Evolutionary conservation across 2,113 vertebrate genomes (phyloP).

Genomic region (Dendrocopos noguchii): DNA sequence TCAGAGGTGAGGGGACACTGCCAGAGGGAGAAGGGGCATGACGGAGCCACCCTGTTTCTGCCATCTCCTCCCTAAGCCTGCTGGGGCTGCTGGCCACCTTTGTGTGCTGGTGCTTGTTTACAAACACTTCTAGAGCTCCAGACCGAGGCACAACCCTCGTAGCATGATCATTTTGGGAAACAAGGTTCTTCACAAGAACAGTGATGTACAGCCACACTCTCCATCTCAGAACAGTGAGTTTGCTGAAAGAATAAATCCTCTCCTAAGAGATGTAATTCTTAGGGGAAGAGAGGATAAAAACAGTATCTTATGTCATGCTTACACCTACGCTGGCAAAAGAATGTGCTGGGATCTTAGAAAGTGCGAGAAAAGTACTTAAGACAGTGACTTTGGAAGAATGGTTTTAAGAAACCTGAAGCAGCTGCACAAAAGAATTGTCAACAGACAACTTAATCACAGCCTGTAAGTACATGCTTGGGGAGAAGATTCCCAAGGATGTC

Average conservation of each 20-base stretch:
- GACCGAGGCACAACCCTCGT: neutral
- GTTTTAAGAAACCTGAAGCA: neutral
- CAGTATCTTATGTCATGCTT: neutral
- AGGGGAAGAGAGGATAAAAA: neutral
- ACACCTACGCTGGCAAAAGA: neutral
- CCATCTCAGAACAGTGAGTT: neutral
- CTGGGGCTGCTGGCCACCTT: neutral
- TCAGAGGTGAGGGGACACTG: conserved; percentile 75
- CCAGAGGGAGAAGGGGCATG: neutral
- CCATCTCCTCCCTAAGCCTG: neutral
- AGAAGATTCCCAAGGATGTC: neutral
- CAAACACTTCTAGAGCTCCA: rapidly evolving
- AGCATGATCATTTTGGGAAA: neutral
- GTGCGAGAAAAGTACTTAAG: neutral
- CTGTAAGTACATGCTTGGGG: neutral
- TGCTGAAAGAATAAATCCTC: neutral
- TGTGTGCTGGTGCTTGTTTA: rapidly evolving
- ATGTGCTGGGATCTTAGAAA: neutral
- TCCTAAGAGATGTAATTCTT: neutral
- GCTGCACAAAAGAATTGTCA: neutral
- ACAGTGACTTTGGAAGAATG: neutral
- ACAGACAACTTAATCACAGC: neutral
- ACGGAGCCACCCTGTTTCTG: rapidly evolving
- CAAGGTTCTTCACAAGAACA: rapidly evolving
- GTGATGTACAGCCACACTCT: neutral